phyloP scores from a whole-genome alignment of 2,113 vertebrate genomes.

The Bujurquina vittata region DNA sequence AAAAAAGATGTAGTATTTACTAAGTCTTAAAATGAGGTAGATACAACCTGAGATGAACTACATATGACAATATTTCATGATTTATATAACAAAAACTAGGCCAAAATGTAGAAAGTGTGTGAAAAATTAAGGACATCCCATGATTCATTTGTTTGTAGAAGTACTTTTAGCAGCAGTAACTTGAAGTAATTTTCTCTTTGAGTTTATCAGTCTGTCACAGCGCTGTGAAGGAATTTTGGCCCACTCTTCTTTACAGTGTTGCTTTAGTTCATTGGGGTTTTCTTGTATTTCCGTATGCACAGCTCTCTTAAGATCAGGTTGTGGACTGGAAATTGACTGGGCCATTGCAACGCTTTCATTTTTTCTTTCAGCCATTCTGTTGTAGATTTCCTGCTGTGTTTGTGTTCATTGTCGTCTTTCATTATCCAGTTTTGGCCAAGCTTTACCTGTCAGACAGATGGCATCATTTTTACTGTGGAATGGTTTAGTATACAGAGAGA shows the following conservation, averaged over 20 bases:
- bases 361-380: too few species aligned
- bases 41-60: neutral
- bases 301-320: too few species aligned
- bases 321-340: too few species aligned
- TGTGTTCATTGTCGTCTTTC: neutral
- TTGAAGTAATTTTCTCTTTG: neutral
- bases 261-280: too few species aligned
- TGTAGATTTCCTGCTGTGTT: too few species aligned
- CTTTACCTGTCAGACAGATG: neutral
- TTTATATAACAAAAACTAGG: neutral
- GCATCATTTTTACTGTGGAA: neutral
- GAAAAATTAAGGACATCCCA: neutral
- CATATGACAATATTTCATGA: neutral
- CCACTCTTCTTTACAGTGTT: too few species aligned
- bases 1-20: neutral
- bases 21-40: neutral
- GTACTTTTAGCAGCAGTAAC: neutral
- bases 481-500: too few species aligned
- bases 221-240: too few species aligned
- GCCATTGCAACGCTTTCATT: too few species aligned
- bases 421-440: neutral
- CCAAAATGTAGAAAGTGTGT: neutral
- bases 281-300: too few species aligned
- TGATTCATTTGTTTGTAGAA: neutral
- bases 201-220: too few species aligned